Evolutionary conservation across 2,888 invertebrate genomes (phyloP).

Genomic region (Calameuta filiformis): DNA sequence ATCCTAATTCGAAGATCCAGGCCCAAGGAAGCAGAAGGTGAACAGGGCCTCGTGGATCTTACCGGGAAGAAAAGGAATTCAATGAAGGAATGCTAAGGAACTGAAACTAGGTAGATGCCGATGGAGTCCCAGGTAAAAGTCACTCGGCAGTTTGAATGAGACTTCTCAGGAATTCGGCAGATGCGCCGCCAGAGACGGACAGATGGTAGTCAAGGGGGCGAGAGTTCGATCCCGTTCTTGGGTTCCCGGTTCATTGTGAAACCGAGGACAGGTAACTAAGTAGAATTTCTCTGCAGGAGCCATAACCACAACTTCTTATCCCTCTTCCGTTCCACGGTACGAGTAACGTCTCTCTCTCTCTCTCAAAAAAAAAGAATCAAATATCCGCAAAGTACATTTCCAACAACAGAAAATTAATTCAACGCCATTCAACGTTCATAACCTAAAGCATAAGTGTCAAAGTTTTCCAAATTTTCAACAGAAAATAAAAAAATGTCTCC

Average conservation of each 20-base stretch:
- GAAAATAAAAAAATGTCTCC: too few relatives aligned
- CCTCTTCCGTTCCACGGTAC: too few relatives aligned
- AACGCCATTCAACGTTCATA: too few relatives aligned
- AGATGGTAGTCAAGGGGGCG: slow-evolving; percentile 30
- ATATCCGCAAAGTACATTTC: too few relatives aligned
- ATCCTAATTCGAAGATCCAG: neutral
- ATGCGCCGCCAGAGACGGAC: slow-evolving; percentile 38
- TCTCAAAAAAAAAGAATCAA: too few relatives aligned
- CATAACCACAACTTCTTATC: too few relatives aligned
- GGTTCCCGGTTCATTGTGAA: slow-evolving; percentile 22
- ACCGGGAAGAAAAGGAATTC: slow-evolving; percentile 32
- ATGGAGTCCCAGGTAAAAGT: slow-evolving; percentile 47
- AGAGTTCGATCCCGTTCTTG: slow-evolving; percentile 35
- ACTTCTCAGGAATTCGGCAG: slow-evolving; percentile 51
- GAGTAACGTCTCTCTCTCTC: too few relatives aligned
- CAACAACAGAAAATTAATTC: too few relatives aligned
- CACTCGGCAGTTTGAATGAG: slow-evolving; percentile 46
- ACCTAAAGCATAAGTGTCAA: too few relatives aligned
- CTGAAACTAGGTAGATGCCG: slow-evolving; percentile 24
- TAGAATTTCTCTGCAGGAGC: too few relatives aligned
- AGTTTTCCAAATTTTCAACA: too few relatives aligned
- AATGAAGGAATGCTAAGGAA: slow-evolving; percentile 36
- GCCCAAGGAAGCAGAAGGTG: neutral
- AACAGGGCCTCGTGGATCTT: neutral
- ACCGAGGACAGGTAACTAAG: neutral